These are phyloP conservation scores for Mus spicilegus DNA, from an alignment of 2,113 vertebrate species.

Conservation along the genomic window DNA sequence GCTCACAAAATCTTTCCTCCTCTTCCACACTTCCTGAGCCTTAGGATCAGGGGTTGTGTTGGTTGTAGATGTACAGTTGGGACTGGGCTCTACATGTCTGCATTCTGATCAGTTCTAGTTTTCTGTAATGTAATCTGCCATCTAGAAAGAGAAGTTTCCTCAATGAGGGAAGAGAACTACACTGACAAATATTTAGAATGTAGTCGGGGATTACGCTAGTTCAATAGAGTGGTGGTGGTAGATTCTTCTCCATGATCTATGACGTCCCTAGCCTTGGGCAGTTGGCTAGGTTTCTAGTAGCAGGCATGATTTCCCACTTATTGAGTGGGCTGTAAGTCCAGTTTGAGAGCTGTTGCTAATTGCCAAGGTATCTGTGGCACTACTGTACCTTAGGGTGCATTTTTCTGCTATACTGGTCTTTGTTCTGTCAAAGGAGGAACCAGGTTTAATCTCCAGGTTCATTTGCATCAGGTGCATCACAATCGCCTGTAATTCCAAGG, in stretches of 20 bases:
- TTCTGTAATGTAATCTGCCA: background rate
- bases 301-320: background rate
- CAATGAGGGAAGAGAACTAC: background rate
- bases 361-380: background rate
- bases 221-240: background rate
- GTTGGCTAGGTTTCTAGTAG: background rate
- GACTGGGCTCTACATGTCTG: background rate
- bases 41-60: background rate
- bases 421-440: background rate
- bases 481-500: background rate
- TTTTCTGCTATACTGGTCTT: background rate
- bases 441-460: background rate
- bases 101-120: background rate
- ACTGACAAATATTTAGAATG: background rate
- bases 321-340: background rate
- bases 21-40: background rate
- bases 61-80: background rate
- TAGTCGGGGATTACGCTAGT: background rate
- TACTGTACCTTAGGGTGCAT: background rate
- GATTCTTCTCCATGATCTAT: background rate
- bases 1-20: background rate
- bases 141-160: background rate
- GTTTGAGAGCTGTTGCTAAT: background rate
- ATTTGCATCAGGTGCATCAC: background rate
- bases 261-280: background rate